Percentiles rank a stretch among this genome's conserved stretches.
Conservation (phyloP, 2,797 vertebrate genomes). For the Sylvia borin region DNA sequence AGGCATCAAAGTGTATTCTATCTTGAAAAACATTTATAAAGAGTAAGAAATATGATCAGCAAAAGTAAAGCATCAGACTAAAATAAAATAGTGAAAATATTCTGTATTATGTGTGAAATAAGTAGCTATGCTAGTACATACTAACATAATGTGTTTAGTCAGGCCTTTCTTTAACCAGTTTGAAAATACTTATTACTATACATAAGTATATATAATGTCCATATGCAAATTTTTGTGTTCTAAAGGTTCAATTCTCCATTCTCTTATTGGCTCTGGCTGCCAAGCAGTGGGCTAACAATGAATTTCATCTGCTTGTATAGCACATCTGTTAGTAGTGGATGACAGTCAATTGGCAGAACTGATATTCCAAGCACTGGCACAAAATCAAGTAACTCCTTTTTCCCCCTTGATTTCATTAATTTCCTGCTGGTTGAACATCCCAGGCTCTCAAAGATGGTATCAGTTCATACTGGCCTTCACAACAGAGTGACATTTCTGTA, state of each 20-base stretch:
- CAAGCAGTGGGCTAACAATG: conserved; percentile 39
- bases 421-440: conserved; percentile 21
- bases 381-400: background rate
- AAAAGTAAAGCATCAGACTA: background rate
- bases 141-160: background rate
- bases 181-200: background rate
- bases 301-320: conserved; percentile 31
- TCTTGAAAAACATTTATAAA: background rate
- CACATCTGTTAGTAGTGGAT: conserved; percentile 56
- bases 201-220: conserved; percentile 19
- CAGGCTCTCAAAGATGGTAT: background rate
- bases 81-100: background rate
- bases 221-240: conserved; percentile 26
- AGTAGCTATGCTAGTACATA: background rate
- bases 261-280: conserved; percentile 10
- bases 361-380: background rate
- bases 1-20: background rate
- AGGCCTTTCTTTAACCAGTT: background rate
- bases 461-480: background rate
- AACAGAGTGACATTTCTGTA: background rate
- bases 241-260: background rate
- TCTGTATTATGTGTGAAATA: background rate
- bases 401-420: background rate
- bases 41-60: background rate
- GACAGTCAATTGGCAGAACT: conserved; percentile 40